Conservation (phyloP, 2,888 invertebrate genomes). For the Scaptomyza caliginosa region DNA sequence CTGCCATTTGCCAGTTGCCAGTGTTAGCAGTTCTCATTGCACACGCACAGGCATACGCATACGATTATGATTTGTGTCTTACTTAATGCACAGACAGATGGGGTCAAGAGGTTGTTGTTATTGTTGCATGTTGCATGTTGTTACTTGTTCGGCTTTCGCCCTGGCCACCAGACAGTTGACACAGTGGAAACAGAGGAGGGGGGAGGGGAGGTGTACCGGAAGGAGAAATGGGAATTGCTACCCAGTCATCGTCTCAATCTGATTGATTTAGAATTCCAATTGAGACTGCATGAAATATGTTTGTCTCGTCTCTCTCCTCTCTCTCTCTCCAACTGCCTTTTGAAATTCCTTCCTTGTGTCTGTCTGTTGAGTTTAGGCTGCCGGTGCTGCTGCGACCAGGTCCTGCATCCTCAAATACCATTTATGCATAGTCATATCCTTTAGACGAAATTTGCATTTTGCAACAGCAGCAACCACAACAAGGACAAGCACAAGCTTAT, state of each 20-base stretch:
- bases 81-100: slow-evolving; percentile 77
- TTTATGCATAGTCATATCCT: slow-evolving; percentile 76
- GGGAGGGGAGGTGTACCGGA: background rate
- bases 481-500: slow-evolving; percentile 75
- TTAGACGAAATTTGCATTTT: slow-evolving; percentile 82
- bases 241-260: slow-evolving; percentile 78
- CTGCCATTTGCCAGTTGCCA: slow-evolving; percentile 24
- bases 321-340: slow-evolving; percentile 38
- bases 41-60: slow-evolving; percentile 60
- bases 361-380: slow-evolving; percentile 33
- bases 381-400: slow-evolving; percentile 2
- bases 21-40: slow-evolving; percentile 32
- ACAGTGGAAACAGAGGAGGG: background rate
- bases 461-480: slow-evolving; percentile 53
- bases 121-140: slow-evolving; percentile 14
- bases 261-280: slow-evolving; percentile 84
- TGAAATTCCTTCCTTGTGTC: slow-evolving; percentile 5
- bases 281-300: slow-evolving; percentile 83
- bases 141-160: background rate
- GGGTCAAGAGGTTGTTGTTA: slow-evolving; percentile 51
- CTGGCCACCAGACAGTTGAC: background rate
- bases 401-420: slow-evolving; percentile 39
- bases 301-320: slow-evolving; percentile 75
- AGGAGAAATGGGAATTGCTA: slow-evolving; percentile 16
- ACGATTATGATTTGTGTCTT: slow-evolving; percentile 82